Evolutionary conservation across 92 coral and sea anemone species (phyloP), one percentile per base, ranked within the genome.

Genomic region (Actinostola sp.): DNA sequence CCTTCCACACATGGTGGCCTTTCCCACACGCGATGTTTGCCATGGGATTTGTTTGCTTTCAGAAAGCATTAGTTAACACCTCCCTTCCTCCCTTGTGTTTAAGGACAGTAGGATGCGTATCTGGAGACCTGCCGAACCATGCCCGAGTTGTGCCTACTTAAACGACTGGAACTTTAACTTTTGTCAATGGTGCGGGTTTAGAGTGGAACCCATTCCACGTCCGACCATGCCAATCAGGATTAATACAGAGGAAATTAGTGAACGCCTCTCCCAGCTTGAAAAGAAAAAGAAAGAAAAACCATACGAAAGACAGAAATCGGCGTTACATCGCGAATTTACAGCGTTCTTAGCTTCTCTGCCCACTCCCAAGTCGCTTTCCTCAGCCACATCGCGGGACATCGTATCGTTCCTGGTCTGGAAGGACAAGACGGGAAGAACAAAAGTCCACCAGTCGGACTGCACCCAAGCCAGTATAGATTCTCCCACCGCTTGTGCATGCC

Each of bases 401-500:
- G 31, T 71, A 32, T 28, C 45, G 55, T 79, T 79, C 55, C 72
- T 79, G 62, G 71, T 69, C 32, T 79, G 79, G 79, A 79, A 79
- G 71, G 85, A 79, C 61, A 79, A 79, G 48, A n/a, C 79, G 41
- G 73, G 79, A n/a, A 61, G 76, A 43, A 79, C 85, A 9, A 71
- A 60, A 61, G 72, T 77, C 51, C 70, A 77, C 66, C 38, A 58
- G 24, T n/a, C 62, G 19, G 26, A 39, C 52, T 77, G 83, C 63
- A 29, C 42, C 51, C 58, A 36, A 30, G 34, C 50, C 48, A 70
- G 67, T 45, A 50, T 30, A 16, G 65, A 45, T 42, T 31, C 21
- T 52, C 29, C 68, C 49, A 29, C 73, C 53, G 31, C 70, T 33
- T 78, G 84, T 61, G 46, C 25, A 52, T 78, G 84, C 66, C 78